A percentile compares a stretch with the other conserved stretches of the same genome.
Evolutionary conservation across 2,797 vertebrate species (phyloP).

Genomic region (Poecile montanus): DNA sequence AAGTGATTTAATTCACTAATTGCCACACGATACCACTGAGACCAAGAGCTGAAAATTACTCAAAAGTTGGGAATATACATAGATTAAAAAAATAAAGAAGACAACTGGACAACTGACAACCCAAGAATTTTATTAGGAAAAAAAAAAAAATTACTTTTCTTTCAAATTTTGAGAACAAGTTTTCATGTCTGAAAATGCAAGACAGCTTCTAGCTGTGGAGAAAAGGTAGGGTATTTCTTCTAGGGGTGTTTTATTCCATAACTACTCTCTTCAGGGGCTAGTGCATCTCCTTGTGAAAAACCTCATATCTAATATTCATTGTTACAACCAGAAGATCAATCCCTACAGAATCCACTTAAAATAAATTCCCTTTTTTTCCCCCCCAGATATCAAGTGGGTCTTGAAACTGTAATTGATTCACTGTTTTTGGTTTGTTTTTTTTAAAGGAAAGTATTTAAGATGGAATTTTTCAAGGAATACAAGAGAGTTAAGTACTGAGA

Average conservation of each 20-base stretch:
- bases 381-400: neutral
- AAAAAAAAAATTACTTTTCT: neutral
- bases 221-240: neutral
- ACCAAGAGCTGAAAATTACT: neutral
- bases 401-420: neutral
- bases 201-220: neutral
- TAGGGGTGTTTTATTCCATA: neutral
- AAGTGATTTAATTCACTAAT: constrained; percentile 26
- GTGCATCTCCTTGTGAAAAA: neutral
- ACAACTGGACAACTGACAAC: neutral
- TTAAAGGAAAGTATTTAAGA: neutral
- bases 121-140: neutral
- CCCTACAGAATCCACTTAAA: neutral
- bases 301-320: neutral
- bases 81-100: neutral
- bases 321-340: neutral
- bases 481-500: neutral
- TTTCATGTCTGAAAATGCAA: neutral
- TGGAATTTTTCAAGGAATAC: neutral
- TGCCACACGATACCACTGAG: neutral
- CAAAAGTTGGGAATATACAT: neutral
- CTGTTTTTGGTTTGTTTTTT: neutral
- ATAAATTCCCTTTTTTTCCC: neutral
- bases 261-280: neutral
- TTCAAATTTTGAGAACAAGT: neutral